Percentiles rank a stretch among this genome's conserved stretches.
Evolutionary conservation across 1,140 invertebrate genomes (phyloP).

Genomic region (Homarus americanus): DNA sequence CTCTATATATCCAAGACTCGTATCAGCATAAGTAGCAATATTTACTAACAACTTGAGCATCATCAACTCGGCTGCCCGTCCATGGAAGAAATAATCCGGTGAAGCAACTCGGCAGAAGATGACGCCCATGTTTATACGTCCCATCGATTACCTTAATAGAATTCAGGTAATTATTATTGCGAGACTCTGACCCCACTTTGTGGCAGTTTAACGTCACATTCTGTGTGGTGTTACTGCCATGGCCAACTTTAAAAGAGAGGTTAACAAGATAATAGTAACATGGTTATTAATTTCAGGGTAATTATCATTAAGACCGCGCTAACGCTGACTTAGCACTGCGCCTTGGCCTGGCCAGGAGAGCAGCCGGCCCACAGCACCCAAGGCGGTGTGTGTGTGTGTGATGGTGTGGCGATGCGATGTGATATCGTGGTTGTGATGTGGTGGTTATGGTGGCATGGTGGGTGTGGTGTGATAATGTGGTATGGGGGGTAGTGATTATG

Average conservation of each 20-base stretch:
- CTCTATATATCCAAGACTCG: no score
- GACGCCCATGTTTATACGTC: background rate
- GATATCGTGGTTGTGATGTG: no score
- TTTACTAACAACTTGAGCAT: no score
- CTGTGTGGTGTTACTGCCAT: background rate
- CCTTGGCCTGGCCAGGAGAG: no score
- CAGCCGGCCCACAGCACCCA: no score
- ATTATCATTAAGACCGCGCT: background rate
- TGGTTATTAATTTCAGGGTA: background rate
- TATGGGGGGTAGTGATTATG: background rate
- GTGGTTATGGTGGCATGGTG: background rate
- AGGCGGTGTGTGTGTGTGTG: no score
- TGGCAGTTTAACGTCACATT: background rate
- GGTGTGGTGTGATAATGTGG: no score
- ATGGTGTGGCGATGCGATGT: no score
- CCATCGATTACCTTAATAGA: background rate
- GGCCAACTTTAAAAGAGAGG: background rate
- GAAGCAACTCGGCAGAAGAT: background rate
- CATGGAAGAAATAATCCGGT: background rate
- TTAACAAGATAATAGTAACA: background rate
- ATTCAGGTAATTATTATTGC: background rate
- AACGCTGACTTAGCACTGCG: background rate
- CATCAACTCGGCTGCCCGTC: no score
- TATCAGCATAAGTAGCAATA: no score
- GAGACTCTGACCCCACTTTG: background rate